Base-by-base conservation (phyloP, 1,140 invertebrate species). In the Drosophila hydei region DNA sequence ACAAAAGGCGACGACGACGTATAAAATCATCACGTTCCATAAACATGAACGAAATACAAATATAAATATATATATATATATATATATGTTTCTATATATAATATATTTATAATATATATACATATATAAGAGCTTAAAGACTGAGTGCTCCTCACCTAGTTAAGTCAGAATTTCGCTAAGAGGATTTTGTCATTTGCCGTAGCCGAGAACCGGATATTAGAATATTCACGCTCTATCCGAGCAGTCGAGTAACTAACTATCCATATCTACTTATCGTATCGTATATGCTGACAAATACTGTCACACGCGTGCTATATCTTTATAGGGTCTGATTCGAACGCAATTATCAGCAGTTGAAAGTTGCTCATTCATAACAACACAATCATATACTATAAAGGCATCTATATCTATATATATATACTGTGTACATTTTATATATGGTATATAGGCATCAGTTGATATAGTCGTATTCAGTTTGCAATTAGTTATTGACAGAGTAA, bases 1-100 rank as follows among this genome's bases (percentile, higher is more conserved):
- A 43, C 60, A 65, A 33, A 33, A 63, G 71, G 48, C 74, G 56
- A 59, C 72, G 54, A 62, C 64, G 25, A 55, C 65, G 27, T 25
- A 61, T 38, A 51, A 80, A 87, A 85, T 87, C 80, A 85, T 87
- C 77, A 85, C 80, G 77, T 87, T 85, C 80, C 73, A 77, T 77
- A 74, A 80, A 85, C 76, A 85, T 84, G 80, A 25, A 11, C 12
- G 3, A 16, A 38, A 45, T 21, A n/a, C 21, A 25, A 5, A 30
- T 70, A 4, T 14, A 27, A 30, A n/a, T 52, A 52, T 4, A 12
- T 9, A 18, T 47, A 51, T 30, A 50, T 12, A 51, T 27, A 27
- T 3, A 6, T 7, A 30, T 30, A 30, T n/a, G n/a, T n/a, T n/a
- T n/a, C n/a, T n/a, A n/a, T 30, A 30, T 4, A 30, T 30, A 30